These are phyloP conservation scores for Empis livida DNA, from an alignment of 2,888 invertebrate species.

Conservation along the genomic window DNA sequence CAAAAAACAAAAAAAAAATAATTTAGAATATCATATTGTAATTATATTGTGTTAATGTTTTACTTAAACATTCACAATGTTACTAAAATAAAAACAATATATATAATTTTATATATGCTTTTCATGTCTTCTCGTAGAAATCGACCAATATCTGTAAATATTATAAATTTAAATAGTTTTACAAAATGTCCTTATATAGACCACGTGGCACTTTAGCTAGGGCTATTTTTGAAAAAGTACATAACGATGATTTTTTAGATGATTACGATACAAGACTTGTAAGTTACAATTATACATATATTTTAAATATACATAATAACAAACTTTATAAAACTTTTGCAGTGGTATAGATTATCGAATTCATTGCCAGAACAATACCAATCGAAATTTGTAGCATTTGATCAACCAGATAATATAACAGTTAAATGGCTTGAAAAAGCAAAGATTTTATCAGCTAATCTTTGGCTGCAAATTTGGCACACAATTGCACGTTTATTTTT, in stretches of 20 bases:
- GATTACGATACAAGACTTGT: slow-evolving; percentile 32
- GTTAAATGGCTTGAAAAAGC: slow-evolving; percentile 30
- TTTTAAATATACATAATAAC: not conserved
- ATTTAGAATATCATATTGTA: too few species aligned
- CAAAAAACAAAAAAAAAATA: too few species aligned
- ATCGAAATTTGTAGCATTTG: slow-evolving; percentile 27
- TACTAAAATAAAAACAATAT: too few species aligned
- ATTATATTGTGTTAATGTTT: too few species aligned
- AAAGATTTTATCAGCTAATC: slow-evolving; percentile 29
- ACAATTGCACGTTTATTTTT: slow-evolving; percentile 73
- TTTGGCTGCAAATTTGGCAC: slow-evolving; percentile 85
- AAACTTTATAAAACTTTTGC: slow-evolving; percentile 4
- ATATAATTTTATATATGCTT: too few species aligned
- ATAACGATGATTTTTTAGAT: slow-evolving; percentile 33
- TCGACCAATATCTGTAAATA: too few species aligned
- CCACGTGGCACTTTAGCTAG: slow-evolving; percentile 33
- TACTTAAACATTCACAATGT: too few species aligned
- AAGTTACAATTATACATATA: slow-evolving; percentile 9
- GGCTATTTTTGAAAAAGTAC: slow-evolving; percentile 33
- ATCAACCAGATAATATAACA: slow-evolving; percentile 29
- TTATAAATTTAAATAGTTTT: too few species aligned
- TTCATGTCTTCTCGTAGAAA: too few species aligned
- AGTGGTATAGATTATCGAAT: slow-evolving; percentile 31
- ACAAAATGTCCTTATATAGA: slow-evolving; percentile 24
- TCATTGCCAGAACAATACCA: slow-evolving; percentile 27